phyloP scores from a whole-genome alignment of 2,888 invertebrate species.

The Flexamia atlantica region DNA sequence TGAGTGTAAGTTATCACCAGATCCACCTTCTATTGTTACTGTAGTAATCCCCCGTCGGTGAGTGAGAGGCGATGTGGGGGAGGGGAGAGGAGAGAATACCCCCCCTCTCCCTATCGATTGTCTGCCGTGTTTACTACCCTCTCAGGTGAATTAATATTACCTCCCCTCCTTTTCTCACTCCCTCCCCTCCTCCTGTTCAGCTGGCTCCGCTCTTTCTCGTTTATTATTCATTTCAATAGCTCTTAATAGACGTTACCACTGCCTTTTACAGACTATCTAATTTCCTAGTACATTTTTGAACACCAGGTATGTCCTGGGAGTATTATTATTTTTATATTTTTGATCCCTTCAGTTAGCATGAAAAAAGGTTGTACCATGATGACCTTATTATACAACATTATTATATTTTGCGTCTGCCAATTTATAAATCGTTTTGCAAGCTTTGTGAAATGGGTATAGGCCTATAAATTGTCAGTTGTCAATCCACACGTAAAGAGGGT shows the following conservation, averaged over 20 bases:
- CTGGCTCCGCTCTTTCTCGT: not conserved
- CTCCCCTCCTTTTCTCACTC: not conserved
- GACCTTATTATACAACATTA: too few species aligned
- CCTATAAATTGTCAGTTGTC: too few species aligned
- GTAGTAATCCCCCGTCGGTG: not conserved
- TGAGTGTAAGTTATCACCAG: conserved; percentile 34
- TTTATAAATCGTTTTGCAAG: too few species aligned
- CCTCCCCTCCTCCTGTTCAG: not conserved
- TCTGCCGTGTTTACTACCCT: conserved; percentile 54
- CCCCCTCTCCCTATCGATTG: conserved; percentile 34
- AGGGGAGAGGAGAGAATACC: not conserved
- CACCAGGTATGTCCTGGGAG: too few species aligned
- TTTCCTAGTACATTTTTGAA: not conserved
- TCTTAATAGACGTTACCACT: not conserved
- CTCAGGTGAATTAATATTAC: conserved; percentile 39
- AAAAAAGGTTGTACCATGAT: too few species aligned
- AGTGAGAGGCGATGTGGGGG: not conserved
- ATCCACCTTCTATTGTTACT: conserved; percentile 37
- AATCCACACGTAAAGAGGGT: too few species aligned
- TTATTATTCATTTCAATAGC: conserved; percentile 14
- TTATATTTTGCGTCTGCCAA: too few species aligned
- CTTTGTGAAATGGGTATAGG: too few species aligned
- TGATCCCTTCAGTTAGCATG: too few species aligned
- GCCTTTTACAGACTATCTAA: not conserved
- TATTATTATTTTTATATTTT: too few species aligned